These are phyloP conservation scores for Heliconius erato DNA, from an alignment of 2,888 invertebrate species.

Conservation along the genomic window DNA sequence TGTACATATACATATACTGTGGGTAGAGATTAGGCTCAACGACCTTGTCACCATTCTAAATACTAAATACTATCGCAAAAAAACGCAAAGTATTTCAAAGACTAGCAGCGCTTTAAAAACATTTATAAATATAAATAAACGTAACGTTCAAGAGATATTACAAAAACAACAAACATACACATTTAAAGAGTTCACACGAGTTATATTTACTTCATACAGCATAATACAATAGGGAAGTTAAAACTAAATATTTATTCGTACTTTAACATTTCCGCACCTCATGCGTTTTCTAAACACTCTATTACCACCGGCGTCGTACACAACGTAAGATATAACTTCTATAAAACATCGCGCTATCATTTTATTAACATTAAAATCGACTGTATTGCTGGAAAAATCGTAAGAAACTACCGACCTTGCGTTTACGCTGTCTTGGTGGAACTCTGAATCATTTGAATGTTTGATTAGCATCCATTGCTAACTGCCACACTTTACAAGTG, in stretches of 20 bases:
- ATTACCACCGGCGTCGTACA: constrained; percentile 60
- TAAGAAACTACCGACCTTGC: constrained; percentile 69
- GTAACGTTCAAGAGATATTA: background rate
- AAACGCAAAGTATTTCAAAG: constrained; percentile 1
- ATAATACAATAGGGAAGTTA: constrained; percentile 30
- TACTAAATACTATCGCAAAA: background rate
- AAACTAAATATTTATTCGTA: constrained; percentile 38
- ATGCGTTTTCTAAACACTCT: constrained; percentile 49
- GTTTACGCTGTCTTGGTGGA: constrained; percentile 53
- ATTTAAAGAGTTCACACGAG: background rate
- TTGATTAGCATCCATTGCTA: constrained; percentile 59
- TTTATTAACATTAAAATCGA: constrained; percentile 39
- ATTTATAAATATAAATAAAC: background rate
- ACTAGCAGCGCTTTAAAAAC: background rate
- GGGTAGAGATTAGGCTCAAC: constrained; percentile 4
- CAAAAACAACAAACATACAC: background rate
- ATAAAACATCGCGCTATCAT: constrained; percentile 67
- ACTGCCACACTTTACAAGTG: constrained; percentile 16
- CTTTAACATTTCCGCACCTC: constrained; percentile 47
- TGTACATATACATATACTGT: background rate
- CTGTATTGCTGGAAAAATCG: constrained; percentile 53
- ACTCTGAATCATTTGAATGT: constrained; percentile 67
- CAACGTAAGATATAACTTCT: constrained; percentile 66
- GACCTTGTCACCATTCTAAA: constrained; percentile 20
- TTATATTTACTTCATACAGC: background rate